These are phyloP conservation scores for Calonectris borealis DNA, from an alignment of 2,113 vertebrate genomes.

Conservation along the genomic window DNA sequence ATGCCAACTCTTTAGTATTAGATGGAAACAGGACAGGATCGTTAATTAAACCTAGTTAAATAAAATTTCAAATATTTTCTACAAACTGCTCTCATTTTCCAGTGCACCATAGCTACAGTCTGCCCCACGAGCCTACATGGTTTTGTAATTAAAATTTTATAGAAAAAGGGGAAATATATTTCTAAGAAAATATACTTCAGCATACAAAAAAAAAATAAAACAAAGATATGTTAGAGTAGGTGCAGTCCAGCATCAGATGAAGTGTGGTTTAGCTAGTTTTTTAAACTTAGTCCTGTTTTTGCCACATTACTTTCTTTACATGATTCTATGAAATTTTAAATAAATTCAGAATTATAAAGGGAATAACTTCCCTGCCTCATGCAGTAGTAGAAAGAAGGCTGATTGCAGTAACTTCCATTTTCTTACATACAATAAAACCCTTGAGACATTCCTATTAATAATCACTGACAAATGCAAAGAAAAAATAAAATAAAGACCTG, in stretches of 20 bases:
- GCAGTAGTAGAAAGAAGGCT: neutral
- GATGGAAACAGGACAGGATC: neutral
- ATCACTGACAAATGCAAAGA: slow-evolving; percentile 30
- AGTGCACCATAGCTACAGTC: neutral
- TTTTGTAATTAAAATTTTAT: neutral
- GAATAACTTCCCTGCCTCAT: neutral
- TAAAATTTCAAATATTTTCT: neutral
- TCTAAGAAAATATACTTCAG: neutral
- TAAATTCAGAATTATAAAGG: slow-evolving; percentile 7
- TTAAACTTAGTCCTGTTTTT: neutral
- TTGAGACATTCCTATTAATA: slow-evolving; percentile 46
- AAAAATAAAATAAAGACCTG: slow-evolving; percentile 23
- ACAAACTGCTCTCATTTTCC: neutral
- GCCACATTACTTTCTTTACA: neutral
- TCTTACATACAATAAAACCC: slow-evolving; percentile 38
- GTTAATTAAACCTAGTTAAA: slow-evolving; percentile 26
- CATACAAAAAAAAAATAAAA: neutral
- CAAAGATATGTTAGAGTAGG: neutral
- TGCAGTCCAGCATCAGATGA: neutral
- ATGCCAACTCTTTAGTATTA: slow-evolving; percentile 8
- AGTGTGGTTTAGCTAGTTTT: neutral
- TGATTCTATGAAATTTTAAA: neutral
- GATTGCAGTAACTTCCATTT: slow-evolving; percentile 3
- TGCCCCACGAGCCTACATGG: neutral
- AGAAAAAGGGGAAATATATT: neutral